Evolutionary conservation across 2,797 vertebrate genomes (phyloP).

Genomic region (Neoniphon sammara): DNA sequence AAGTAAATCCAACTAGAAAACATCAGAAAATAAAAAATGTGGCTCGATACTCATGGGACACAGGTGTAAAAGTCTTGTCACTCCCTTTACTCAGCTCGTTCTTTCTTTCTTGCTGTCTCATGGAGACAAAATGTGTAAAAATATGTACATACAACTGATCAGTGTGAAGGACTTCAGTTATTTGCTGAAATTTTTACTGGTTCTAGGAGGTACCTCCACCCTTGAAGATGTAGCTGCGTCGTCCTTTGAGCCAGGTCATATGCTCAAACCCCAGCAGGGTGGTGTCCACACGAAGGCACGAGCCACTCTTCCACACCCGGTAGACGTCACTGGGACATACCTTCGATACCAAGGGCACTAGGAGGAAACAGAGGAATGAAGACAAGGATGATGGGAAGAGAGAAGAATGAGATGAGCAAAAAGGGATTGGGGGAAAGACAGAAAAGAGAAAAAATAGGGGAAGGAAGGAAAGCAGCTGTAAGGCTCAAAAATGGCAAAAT

Average conservation of each 20-base stretch:
- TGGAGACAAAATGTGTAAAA: too few species aligned
- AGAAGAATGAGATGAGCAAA: neutral
- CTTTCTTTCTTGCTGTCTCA: too few species aligned
- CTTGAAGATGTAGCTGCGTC: conserved; percentile 96
- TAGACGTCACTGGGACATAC: conserved; percentile 97
- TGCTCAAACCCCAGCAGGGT: conserved; percentile 96
- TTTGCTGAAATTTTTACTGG: neutral
- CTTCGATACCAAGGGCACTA: conserved; percentile 95
- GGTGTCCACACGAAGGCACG: conserved; percentile 94
- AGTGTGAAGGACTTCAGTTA: too few species aligned
- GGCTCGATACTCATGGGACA: too few species aligned
- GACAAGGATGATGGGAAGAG: neutral
- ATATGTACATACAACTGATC: too few species aligned
- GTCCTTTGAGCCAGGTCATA: conserved; percentile 97
- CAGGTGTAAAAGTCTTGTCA: too few species aligned
- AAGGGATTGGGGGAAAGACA: neutral
- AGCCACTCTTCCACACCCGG: conserved; percentile 95
- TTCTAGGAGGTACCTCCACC: conserved; percentile 85
- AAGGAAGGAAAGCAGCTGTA: neutral
- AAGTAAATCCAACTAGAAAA: too few species aligned
- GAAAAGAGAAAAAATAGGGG: neutral
- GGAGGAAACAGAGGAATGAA: conserved; percentile 3
- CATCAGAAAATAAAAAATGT: too few species aligned
- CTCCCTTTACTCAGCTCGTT: too few species aligned
- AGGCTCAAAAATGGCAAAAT: neutral